Base-by-base conservation (phyloP, 2,888 invertebrate species). In the Erebia epiphron region DNA sequence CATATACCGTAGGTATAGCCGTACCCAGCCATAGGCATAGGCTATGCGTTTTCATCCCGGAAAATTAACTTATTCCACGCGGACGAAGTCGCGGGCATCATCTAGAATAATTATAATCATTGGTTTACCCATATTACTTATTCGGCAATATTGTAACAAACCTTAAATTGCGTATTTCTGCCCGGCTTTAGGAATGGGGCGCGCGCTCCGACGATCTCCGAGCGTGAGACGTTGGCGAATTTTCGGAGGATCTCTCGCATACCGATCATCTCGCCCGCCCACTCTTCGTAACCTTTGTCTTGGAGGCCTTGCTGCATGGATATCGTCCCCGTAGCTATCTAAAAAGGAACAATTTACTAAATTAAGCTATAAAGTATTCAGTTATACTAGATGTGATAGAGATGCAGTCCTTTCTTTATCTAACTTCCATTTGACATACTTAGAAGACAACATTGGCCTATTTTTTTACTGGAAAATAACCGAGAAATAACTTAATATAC, bases 211-310 rank as follows among this genome's bases (percentile, higher is more conserved):
- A 97, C 96, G 54, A 98, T 95, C 82, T 98, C 98, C 68, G 95
- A 95, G 65, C 95, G 95, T 14, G 97, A 96, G 73, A 98, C 95
- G 87, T 98, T 98, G 11, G 98, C 95, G 84, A 98, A 98, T 82
- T 96, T 95, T 75, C 95, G 94, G 35, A 98, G 92, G 79, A 98
- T 97, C 87, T 98, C 97, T 75, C 98, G 94, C 98, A 98, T 98
- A 65, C 98, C 98, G 79, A 98, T 97, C 97, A 98, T 98, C 91
- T 98, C 98, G 26, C 97, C 97, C 0, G 96, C 97, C 98, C 98
- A 98, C 86, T 97, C 97, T 91, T 98, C 98, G 86, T 98, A 97
- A 68, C 97, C 97, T 87, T 97, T 97, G 88, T 97, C 97, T 90
- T 98, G 97, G 11, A 98, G 93, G 61, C 98, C 97, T 83, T 95